phyloP scores from a whole-genome alignment of 1,140 invertebrate genomes.

The Scylla paramamosain region DNA sequence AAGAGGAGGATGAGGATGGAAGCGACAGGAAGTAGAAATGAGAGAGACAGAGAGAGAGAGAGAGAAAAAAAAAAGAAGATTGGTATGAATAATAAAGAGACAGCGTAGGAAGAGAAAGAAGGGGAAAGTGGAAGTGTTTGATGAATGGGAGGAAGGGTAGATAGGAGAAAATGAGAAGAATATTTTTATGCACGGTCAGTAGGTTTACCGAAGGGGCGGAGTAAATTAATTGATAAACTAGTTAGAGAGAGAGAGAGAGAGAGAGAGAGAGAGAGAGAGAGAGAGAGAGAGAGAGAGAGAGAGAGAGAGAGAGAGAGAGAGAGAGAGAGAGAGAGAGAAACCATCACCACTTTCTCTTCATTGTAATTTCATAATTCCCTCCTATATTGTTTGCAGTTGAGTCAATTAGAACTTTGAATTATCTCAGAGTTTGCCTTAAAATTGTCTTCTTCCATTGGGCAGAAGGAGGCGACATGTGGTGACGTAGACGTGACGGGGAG shows the following conservation, averaged over 20 bases:
- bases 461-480: neutral
- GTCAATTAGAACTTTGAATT: conserved; percentile 15
- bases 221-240: neutral
- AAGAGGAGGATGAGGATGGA: neutral
- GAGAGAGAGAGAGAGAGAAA: neutral
- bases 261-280: conserved; percentile 12
- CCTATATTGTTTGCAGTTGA: neutral
- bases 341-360: neutral
- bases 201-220: too few species aligned
- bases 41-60: too few species aligned
- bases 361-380: conserved; percentile 15
- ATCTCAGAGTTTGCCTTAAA: neutral
- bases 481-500: neutral
- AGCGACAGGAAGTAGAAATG: too few species aligned
- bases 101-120: neutral
- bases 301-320: conserved; percentile 9
- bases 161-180: too few species aligned
- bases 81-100: too few species aligned
- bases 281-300: conserved; percentile 16
- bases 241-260: neutral
- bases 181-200: too few species aligned
- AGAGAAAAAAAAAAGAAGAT: too few species aligned
- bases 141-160: neutral
- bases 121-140: neutral
- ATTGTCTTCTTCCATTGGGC: neutral